A percentile compares a stretch with the other conserved stretches of the same genome.
phyloP scores from a whole-genome alignment of 1,140 invertebrate species.

The Himalopsyche phryganea region DNA sequence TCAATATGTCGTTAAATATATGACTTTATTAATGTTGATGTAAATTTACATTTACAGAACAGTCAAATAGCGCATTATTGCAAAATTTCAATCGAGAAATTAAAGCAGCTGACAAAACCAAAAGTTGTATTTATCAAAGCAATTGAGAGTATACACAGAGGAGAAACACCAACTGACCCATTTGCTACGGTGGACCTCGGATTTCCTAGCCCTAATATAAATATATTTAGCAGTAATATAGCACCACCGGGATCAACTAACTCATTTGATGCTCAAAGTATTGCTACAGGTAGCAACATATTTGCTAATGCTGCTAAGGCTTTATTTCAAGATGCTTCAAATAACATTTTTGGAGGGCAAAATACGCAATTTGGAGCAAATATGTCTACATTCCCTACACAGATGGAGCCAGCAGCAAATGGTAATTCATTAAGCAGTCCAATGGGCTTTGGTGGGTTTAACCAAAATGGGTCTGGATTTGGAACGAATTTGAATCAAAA shows the following conservation, averaged over 20 bases:
- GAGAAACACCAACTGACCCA: conserved; percentile 10
- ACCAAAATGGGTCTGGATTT: no score
- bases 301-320: conserved; percentile 19
- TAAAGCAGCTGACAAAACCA: no score
- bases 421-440: no score
- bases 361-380: background rate
- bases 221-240: background rate
- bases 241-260: background rate
- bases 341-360: conserved; percentile 9
- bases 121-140: background rate
- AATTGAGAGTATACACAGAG: conserved; percentile 12
- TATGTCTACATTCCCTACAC: background rate
- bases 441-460: no score
- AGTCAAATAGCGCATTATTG: no score
- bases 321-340: conserved; percentile 9
- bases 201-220: background rate
- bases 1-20: no score
- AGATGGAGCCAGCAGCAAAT: no score
- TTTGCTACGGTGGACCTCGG: background rate
- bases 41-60: no score
- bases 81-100: no score
- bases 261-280: background rate
- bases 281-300: background rate
- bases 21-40: no score
- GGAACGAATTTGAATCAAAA: no score